These are phyloP conservation scores for Drosophila sechellia DNA, from an alignment of 1,140 invertebrate species.

Conservation along the genomic window DNA sequence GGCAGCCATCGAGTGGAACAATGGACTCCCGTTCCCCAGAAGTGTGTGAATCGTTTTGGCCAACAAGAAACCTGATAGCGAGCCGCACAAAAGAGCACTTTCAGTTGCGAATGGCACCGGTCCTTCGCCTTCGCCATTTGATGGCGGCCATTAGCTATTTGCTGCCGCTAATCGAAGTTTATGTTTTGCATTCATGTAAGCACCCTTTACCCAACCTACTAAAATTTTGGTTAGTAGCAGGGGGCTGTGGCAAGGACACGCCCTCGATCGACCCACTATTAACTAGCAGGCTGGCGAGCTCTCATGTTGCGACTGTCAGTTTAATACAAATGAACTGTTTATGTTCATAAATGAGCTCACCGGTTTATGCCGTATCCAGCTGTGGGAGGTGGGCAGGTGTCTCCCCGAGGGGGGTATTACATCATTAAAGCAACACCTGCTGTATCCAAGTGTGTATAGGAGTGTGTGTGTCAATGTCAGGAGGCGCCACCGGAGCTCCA, in stretches of 20 bases:
- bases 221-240: not conserved
- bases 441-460: constrained; percentile 15
- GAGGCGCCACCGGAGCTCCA: constrained; percentile 16
- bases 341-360: constrained; percentile 79
- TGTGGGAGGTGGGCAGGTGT: not conserved
- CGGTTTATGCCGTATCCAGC: constrained; percentile 41
- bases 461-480: constrained; percentile 66
- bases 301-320: constrained; percentile 53
- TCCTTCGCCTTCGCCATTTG: constrained; percentile 26
- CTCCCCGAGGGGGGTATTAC: constrained; percentile 54
- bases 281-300: constrained; percentile 14
- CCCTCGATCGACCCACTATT: constrained; percentile 25
- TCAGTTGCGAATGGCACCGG: constrained; percentile 27
- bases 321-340: constrained; percentile 80
- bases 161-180: constrained; percentile 60
- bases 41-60: constrained; percentile 70
- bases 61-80: constrained; percentile 77
- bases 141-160: constrained; percentile 48
- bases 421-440: constrained; percentile 79
- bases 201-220: not conserved
- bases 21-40: constrained; percentile 48
- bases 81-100: constrained; percentile 33
- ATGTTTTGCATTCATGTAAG: constrained; percentile 57
- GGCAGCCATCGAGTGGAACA: constrained; percentile 40
- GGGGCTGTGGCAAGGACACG: constrained; percentile 6